Evolutionary conservation across 2,797 vertebrate species (phyloP).

Genomic region (Tapera naevia): DNA sequence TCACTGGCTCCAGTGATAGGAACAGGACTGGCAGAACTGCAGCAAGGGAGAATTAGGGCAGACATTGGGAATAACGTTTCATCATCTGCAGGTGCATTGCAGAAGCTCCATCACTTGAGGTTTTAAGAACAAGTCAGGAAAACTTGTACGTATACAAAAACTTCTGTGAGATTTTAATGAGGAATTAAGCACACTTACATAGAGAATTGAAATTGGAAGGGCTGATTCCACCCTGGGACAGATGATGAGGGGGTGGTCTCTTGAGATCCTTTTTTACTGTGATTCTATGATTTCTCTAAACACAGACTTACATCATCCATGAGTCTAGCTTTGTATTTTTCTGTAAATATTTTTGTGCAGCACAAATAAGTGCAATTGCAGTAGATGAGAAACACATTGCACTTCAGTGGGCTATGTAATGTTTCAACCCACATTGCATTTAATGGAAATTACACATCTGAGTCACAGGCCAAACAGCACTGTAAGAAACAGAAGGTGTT

Average conservation of each 20-base stretch:
- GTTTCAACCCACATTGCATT: neutral
- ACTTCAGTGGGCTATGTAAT: neutral
- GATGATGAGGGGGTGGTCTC: neutral
- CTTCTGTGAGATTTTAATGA: neutral
- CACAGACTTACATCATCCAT: neutral
- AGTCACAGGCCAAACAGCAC: neutral
- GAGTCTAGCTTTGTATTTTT: neutral
- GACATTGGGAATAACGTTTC: fast-evolving
- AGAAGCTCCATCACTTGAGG: neutral
- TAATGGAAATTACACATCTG: constrained; percentile 15
- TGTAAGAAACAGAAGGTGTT: neutral
- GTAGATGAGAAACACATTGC: neutral
- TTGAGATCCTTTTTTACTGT: neutral
- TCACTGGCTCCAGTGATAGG: neutral
- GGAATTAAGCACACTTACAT: neutral
- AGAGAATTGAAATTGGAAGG: neutral
- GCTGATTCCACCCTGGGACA: neutral
- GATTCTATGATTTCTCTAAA: neutral
- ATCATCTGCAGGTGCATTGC: neutral
- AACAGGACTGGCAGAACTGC: neutral
- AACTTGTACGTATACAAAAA: fast-evolving
- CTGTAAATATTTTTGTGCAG: neutral
- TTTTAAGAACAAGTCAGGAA: neutral
- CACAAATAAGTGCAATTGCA: neutral
- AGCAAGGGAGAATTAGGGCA: neutral